Evolutionary conservation across 2,888 invertebrate species (phyloP), one percentile per base, ranked within the genome.

Genomic region (Malachius bipustulatus): DNA sequence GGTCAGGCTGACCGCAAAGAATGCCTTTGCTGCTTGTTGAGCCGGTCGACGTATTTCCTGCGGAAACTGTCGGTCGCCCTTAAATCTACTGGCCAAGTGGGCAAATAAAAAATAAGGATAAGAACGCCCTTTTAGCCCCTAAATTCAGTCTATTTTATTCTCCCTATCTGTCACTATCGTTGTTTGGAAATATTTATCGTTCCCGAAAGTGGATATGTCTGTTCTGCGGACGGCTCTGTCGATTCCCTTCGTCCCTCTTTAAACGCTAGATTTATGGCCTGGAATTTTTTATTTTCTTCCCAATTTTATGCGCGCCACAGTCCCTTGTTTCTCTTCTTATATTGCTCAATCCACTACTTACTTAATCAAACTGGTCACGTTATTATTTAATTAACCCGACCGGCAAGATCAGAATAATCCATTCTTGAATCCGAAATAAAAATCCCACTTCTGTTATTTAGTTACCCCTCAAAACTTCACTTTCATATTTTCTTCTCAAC

Each of bases 91-190:
- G 49, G 53, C 51, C 54, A 56, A 56, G 54, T 55, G 52, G 51
- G 51, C 54, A 51, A 54, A 52, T 54, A 51, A 51, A 52, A 54
- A 51, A 51, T 49, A 50, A 49, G 47, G 49, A 51, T 44, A 48
- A 47, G 41, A 43, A 43, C 49, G 48, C 50, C 51, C 52, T 55
- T 52, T 54, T 51, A 52, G 52, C 49, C 51, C 51, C 47, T 51
- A 46, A 49, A 54, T 47, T 50, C 52, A 45, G 51, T 54, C 51
- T 49, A 49, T 54, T 55, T 55, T 54, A 54, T 55, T 47, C 49
- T 49, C 47, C 47, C 54, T 51, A 55, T 56, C 54, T 56, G 56
- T 55, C 54, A 51, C 49, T 50, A 54, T 54, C 52, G 54, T 48
- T 51, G 49, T 53, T 52, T 47, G 44, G 40, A 47, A 47, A 53